These are phyloP conservation scores for Nephrotoma guestfalica DNA, from an alignment of 2,888 invertebrate species.

Conservation along the genomic window DNA sequence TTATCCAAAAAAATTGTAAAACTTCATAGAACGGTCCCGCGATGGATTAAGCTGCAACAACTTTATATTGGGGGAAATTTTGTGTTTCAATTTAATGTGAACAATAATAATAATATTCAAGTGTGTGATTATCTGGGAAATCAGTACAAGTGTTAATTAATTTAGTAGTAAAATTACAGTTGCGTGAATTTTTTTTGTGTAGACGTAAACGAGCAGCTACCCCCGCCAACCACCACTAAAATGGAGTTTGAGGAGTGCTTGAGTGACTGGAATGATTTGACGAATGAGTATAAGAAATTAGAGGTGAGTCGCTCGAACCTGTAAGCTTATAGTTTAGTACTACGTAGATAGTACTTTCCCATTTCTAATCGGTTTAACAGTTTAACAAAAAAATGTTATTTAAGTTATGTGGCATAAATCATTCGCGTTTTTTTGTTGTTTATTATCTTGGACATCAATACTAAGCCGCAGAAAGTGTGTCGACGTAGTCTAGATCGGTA, in stretches of 20 bases:
- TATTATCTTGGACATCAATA: too few species aligned
- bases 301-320: conserved; percentile 44
- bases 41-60: neutral
- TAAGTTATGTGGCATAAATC: conserved; percentile 11
- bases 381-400: conserved; percentile 7
- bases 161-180: too few species aligned
- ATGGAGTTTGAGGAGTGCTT: conserved; percentile 45
- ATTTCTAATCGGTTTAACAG: neutral
- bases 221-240: neutral
- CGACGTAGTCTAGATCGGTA: neutral
- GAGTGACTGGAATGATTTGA: conserved; percentile 68
- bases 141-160: too few species aligned
- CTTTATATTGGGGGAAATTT: too few species aligned
- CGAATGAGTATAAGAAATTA: conserved; percentile 60
- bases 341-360: neutral
- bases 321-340: neutral
- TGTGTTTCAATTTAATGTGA: neutral
- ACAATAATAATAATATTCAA: neutral
- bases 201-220: neutral
- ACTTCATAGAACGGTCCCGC: neutral
- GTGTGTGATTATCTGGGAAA: too few species aligned
- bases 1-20: too few species aligned
- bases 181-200: neutral
- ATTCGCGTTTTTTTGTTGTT: conserved; percentile 6
- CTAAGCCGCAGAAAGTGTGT: conserved; percentile 12